Base-by-base conservation (phyloP, 2,113 vertebrate genomes). In the Lepus americanus region DNA sequence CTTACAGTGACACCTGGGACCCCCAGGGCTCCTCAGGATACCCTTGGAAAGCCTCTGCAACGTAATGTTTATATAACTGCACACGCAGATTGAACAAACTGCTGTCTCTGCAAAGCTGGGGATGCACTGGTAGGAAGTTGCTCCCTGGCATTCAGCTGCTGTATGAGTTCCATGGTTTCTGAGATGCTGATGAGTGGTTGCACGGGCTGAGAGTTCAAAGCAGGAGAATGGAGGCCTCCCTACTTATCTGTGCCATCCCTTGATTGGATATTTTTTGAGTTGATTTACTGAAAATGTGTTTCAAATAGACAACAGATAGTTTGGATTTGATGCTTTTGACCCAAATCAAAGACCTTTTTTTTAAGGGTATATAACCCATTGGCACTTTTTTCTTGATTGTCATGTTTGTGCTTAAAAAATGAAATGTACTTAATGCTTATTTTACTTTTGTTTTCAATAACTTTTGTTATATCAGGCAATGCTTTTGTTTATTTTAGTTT, bases 301-400 rank as follows among this genome's bases (percentile, higher is more conserved):
- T 93, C 81, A 49, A 59, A n/a, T 74, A 72, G 73, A 93, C 55
- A 84, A 59, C 72, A 39, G 33, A 31, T 9, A 89, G 76, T 95
- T 90, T 87, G 25, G 17, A 55, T 93, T 87, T 77, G 64, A 74
- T 63, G 53, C 73, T 89, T 90, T 81, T 94, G 80, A 69, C 29
- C 70, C 81, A 72, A 61, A 61, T 36, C 74, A 70, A 51, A 85
- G 51, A 72, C 61, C 13, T 10, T 73, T 55, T 74, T 79, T 89
- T 77, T 5, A 90, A 83, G 89, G 44, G 20, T 0, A 0, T 70
- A 7, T n/a, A 89, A 70, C 9, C 74, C 61, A 72, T 66, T 88
- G 70, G 10, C 69, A 14, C 82, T 61, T 66, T 31, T 12, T 5
- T 66, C 64, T 95, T 67, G 55, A 85, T 88, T 92, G 51, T 77